Percentiles rank a stretch among this genome's conserved stretches.
phyloP scores from a whole-genome alignment of 92 coral and sea anemone species.

The Porites cylindrica region DNA sequence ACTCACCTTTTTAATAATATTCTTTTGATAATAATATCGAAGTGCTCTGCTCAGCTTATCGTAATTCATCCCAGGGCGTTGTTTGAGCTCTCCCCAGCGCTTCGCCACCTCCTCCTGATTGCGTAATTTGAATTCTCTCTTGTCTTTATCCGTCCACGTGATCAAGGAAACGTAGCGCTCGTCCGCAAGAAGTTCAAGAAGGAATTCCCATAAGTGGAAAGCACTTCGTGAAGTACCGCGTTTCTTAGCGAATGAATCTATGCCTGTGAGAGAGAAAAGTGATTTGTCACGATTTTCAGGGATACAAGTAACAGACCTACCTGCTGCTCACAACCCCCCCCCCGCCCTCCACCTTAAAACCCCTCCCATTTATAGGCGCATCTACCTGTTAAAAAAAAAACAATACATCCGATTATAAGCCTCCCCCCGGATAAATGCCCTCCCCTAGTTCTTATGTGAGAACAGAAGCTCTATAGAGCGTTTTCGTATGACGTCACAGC shows the following conservation, averaged over 20 bases:
- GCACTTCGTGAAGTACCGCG: conserved; percentile 60
- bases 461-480: no score
- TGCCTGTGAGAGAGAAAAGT: not conserved
- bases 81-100: conserved; percentile 95
- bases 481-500: no score
- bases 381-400: no score
- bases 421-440: no score
- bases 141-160: conserved; percentile 86
- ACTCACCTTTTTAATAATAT: conserved; percentile 89
- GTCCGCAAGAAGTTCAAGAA: conserved; percentile 91
- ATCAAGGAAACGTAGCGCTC: conserved; percentile 79
- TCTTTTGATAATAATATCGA: conserved; percentile 92
- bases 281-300: no score
- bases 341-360: no score
- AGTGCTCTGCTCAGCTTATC: conserved; percentile 92
- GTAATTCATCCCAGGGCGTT: conserved; percentile 94
- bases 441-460: no score
- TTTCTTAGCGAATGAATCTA: conserved; percentile 31
- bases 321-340: no score
- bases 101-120: conserved; percentile 96
- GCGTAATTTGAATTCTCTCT: conserved; percentile 83
- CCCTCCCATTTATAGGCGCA: no score
- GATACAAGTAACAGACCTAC: no score
- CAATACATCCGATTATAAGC: no score
- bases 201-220: conserved; percentile 96